Evolutionary conservation across 2,888 invertebrate genomes (phyloP).

Genomic region (Habrosyne pyritoides): DNA sequence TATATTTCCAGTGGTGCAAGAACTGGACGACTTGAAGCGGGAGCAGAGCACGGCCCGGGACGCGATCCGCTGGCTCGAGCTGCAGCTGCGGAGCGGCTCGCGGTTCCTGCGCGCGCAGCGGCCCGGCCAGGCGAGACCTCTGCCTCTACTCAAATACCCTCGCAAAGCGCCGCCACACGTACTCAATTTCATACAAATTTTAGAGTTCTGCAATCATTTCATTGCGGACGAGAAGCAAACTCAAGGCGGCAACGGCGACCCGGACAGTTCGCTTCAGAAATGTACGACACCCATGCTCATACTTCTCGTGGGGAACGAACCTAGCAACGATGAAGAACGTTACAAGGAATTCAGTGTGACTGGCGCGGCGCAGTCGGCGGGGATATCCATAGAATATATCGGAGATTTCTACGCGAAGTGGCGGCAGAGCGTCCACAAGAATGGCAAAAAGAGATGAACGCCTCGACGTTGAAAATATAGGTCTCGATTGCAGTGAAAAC

Average conservation of each 20-base stretch:
- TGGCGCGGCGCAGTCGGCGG: constrained; percentile 91
- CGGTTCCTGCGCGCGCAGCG: constrained; percentile 94
- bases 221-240: constrained; percentile 69
- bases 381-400: constrained; percentile 92
- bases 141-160: constrained; percentile 82
- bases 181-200: constrained; percentile 91
- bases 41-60: constrained; percentile 93
- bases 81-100: constrained; percentile 93
- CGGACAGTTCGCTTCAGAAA: constrained; percentile 51
- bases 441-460: constrained; percentile 77
- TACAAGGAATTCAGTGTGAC: constrained; percentile 88
- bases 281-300: constrained; percentile 87
- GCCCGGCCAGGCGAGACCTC: constrained; percentile 89
- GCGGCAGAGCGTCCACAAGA: constrained; percentile 86
- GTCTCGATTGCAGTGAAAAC: constrained; percentile 56
- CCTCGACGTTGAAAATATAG: constrained; percentile 36
- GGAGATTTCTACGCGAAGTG: constrained; percentile 93
- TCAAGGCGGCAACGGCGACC: constrained; percentile 66
- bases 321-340: constrained; percentile 73
- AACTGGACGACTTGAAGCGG: constrained; percentile 94
- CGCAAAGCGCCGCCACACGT: constrained; percentile 70
- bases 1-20: constrained; percentile 89
- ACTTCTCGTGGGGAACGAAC: constrained; percentile 87
- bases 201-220: constrained; percentile 93
- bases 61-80: constrained; percentile 96